Conservation (phyloP, 2,113 vertebrate species). For the Craseonycteris thonglongyai region DNA sequence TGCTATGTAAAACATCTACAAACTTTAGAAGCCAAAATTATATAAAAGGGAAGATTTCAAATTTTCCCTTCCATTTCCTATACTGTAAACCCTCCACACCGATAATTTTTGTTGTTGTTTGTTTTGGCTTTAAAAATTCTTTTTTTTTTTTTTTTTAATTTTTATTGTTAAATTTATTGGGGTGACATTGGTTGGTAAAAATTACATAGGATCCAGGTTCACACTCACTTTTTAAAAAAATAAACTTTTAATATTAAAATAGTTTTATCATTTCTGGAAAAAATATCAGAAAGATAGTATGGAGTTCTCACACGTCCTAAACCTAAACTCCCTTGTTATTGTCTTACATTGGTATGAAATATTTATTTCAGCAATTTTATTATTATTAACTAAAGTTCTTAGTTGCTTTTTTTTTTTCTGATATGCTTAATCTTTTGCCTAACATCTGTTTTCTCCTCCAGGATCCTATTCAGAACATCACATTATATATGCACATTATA, state of each 20-base stretch:
- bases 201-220: too few relatives aligned
- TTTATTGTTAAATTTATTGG: too few relatives aligned
- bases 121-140: too few relatives aligned
- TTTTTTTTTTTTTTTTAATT: too few relatives aligned
- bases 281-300: neutral
- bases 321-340: neutral
- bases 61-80: neutral
- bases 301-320: neutral
- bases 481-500: neutral
- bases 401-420: neutral
- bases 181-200: too few relatives aligned
- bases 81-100: neutral
- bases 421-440: neutral
- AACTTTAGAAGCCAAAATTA: neutral
- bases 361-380: neutral
- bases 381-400: neutral
- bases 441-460: neutral
- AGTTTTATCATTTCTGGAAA: neutral
- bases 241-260: neutral
- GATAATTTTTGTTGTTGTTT: too few relatives aligned
- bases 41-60: neutral
- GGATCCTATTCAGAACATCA: neutral
- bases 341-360: neutral
- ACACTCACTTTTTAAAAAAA: neutral
- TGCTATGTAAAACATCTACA: neutral